A percentile compares a stretch with the other conserved stretches of the same genome.
phyloP scores from a whole-genome alignment of 2,888 invertebrate genomes.

The Dryocosmus kuriphilus region DNA sequence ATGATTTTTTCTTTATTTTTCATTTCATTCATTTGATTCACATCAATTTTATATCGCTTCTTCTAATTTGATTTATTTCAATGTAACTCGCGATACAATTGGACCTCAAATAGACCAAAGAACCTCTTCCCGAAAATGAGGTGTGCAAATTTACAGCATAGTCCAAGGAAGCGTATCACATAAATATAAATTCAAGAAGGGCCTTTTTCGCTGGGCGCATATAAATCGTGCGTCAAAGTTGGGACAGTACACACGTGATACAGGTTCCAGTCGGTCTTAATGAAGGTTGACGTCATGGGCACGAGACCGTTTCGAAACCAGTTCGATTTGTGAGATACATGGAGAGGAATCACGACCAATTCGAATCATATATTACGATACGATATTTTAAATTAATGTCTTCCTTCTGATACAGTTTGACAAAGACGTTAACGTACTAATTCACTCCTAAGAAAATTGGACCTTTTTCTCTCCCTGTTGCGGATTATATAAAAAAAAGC shows the following conservation, averaged over 20 bases:
- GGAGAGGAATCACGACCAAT: not conserved
- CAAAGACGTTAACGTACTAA: not conserved
- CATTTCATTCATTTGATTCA: too few relatives aligned
- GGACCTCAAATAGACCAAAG: not conserved
- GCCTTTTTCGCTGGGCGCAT: not conserved
- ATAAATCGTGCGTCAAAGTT: constrained; percentile 23
- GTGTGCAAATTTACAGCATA: not conserved
- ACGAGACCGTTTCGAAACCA: constrained; percentile 5
- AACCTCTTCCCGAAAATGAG: not conserved
- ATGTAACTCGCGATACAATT: not conserved
- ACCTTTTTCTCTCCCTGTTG: not conserved
- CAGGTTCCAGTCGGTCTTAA: constrained; percentile 23
- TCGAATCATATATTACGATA: not conserved
- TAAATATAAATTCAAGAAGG: constrained; percentile 6
- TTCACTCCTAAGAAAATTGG: not conserved
- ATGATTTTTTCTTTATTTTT: too few relatives aligned
- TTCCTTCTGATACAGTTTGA: not conserved
- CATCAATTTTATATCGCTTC: too few relatives aligned
- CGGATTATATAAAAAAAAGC: not conserved
- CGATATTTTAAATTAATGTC: not conserved
- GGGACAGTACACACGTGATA: constrained; percentile 4
- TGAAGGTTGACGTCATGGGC: constrained; percentile 20
- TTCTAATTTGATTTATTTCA: not conserved
- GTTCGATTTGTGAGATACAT: not conserved
- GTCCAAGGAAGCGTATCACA: not conserved